Conservation (phyloP, 2,113 vertebrate genomes). For the Pelobates fuscus region DNA sequence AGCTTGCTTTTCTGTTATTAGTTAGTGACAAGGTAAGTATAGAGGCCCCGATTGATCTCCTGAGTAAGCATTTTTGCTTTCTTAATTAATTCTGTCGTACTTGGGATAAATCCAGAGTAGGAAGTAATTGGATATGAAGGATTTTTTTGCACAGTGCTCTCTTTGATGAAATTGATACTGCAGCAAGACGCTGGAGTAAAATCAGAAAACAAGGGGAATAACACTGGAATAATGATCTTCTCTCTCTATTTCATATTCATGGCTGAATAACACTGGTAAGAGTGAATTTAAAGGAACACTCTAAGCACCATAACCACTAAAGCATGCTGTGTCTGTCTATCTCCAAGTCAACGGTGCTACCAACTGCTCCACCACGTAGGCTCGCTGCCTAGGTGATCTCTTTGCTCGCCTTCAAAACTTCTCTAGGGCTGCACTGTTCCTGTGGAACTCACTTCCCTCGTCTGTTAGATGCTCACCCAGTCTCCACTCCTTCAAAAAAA, state of each 20-base stretch:
- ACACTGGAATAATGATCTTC: not conserved
- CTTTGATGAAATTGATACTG: constrained; percentile 42
- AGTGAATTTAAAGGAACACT: no score
- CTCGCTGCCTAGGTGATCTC: no score
- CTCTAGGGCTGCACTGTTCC: no score
- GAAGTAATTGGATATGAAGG: constrained; percentile 57
- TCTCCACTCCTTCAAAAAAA: no score
- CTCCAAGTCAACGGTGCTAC: no score
- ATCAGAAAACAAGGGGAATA: not conserved
- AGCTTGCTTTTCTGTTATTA: constrained; percentile 60
- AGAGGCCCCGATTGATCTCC: constrained; percentile 56
- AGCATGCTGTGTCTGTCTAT: no score
- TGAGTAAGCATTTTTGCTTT: constrained; percentile 57
- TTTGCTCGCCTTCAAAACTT: no score
- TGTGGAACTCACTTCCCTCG: no score
- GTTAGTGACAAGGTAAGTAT: constrained; percentile 60
- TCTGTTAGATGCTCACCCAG: no score
- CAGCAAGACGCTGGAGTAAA: constrained; percentile 48
- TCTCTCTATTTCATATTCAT: not conserved
- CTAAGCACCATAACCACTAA: no score
- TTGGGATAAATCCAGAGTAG: constrained; percentile 58
- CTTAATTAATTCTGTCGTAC: constrained; percentile 65
- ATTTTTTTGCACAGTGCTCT: constrained; percentile 39
- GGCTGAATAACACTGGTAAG: not conserved
- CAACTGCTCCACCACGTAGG: no score